Conservation (phyloP, 2,888 invertebrate species). For the Diachrysia chrysitis region DNA sequence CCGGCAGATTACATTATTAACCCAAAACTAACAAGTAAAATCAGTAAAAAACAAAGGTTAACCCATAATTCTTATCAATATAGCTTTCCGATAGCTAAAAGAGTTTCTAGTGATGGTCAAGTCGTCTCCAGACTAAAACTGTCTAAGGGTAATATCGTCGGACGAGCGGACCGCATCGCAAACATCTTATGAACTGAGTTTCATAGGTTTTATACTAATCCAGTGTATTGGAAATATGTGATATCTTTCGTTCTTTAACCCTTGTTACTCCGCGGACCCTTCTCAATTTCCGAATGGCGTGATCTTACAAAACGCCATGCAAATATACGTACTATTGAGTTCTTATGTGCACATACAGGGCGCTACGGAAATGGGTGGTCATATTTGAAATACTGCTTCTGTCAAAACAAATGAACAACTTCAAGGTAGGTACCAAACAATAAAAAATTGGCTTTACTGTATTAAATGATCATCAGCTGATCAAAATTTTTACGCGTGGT, state of each 20-base stretch:
- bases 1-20: too few relatives aligned
- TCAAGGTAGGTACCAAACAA: too few relatives aligned
- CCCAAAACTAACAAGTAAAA: too few relatives aligned
- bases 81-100: constrained; percentile 39
- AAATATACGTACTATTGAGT: constrained; percentile 67
- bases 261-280: constrained; percentile 83
- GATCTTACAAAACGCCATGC: constrained; percentile 71
- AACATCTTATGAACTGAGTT: constrained; percentile 13
- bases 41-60: too few relatives aligned
- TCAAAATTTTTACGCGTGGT: too few relatives aligned
- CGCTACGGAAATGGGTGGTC: too few relatives aligned
- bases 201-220: constrained; percentile 66
- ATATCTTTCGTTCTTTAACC: constrained; percentile 76
- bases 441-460: too few relatives aligned
- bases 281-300: constrained; percentile 75
- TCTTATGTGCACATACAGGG: constrained; percentile 26
- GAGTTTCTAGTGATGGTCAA: constrained; percentile 23
- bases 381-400: too few relatives aligned
- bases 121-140: constrained; percentile 24
- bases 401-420: too few relatives aligned
- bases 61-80: constrained; percentile 27
- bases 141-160: constrained; percentile 46
- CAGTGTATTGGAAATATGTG: constrained; percentile 75
- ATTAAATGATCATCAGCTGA: too few relatives aligned
- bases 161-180: constrained; percentile 9